Evolutionary conservation across 1,140 invertebrate genomes (phyloP), one percentile per base, ranked within the genome.

Genomic region (Tetramorium parvispinum): DNA sequence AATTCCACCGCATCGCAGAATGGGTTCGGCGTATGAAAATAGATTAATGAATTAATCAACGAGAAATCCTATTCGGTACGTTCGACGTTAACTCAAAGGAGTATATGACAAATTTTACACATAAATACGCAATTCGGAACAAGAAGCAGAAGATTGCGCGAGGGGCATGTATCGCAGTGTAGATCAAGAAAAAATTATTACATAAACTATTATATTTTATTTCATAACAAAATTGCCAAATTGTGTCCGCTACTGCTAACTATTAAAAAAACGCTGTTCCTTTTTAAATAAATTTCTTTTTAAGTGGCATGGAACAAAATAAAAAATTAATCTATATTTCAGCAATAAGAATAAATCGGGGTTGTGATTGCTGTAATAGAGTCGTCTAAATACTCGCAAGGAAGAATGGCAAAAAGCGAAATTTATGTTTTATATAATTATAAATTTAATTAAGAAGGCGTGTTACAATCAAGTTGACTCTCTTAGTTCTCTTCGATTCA

Each of bases 41-140:
- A 79, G 37, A 49, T 70, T 85, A 55, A 88, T 75, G 70, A 89
- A 89, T 89, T 89, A 89, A 89, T 89, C 83, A 86, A 49, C 49
- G 85, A 55, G 68, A 87, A 57, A 59, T 59, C 46, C 43, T 66
- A 24, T 53, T 16, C 65, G 49, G n/a, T 61, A 75, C 6, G 21
- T 63, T 63, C 27, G 40, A 2, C 21, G 16, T 55, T 71, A 55
- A 57, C 11, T 71, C 0, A 11, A 2, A 40, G 16, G 7, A 27
- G 46, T 71, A 24, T 57, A 71, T 57, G 53, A 73, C 40, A 27
- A 83, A 59, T 71, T 82, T 57, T 21, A 24, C 16, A 43, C 18
- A 16, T 43, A n/a, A 75, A 46, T 73, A 37, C 1, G 13, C 7
- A 43, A 6, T 24, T 82, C 3, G 16, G 16, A 75, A 75, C 37